These are phyloP conservation scores for Poecilia gillii DNA, from an alignment of 2,797 vertebrate species.

Conservation along the genomic window DNA sequence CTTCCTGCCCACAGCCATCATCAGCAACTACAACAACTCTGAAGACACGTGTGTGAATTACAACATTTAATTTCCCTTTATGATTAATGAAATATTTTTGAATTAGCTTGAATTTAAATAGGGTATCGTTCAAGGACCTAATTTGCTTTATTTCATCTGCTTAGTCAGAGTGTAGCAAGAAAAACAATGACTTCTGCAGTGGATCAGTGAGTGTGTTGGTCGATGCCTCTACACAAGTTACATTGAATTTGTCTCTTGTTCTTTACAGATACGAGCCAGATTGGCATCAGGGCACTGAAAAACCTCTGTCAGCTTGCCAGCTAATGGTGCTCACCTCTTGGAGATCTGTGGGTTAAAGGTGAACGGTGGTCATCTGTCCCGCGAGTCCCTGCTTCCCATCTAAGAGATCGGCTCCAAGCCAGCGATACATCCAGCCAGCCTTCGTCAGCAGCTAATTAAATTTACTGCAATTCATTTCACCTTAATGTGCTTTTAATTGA, in stretches of 20 bases:
- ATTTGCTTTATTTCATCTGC: background rate
- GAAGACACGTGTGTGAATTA: background rate
- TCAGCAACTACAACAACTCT: background rate
- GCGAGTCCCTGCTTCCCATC: slow-evolving; percentile 17
- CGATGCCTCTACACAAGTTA: background rate
- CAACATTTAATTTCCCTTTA: background rate
- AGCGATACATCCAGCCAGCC: slow-evolving; percentile 56
- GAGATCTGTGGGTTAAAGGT: slow-evolving; percentile 43
- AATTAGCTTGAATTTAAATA: background rate
- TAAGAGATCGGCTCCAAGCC: slow-evolving; percentile 38
- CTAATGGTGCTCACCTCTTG: slow-evolving; percentile 14
- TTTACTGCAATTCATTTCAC: slow-evolving; percentile 80
- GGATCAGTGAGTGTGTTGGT: background rate
- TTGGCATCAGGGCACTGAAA: slow-evolving; percentile 16
- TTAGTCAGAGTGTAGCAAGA: slow-evolving; percentile 1
- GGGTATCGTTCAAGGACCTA: background rate
- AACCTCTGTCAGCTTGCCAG: slow-evolving; percentile 16
- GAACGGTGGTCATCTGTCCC: slow-evolving; percentile 8
- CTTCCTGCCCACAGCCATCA: background rate
- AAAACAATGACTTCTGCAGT: background rate
- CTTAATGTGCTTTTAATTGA: slow-evolving; percentile 84
- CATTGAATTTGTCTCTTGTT: background rate
- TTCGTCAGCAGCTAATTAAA: slow-evolving; percentile 82
- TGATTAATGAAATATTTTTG: background rate
- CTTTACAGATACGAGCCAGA: background rate